These are phyloP conservation scores for Tyrannus savana DNA, from an alignment of 2,113 vertebrate genomes.

Conservation along the genomic window DNA sequence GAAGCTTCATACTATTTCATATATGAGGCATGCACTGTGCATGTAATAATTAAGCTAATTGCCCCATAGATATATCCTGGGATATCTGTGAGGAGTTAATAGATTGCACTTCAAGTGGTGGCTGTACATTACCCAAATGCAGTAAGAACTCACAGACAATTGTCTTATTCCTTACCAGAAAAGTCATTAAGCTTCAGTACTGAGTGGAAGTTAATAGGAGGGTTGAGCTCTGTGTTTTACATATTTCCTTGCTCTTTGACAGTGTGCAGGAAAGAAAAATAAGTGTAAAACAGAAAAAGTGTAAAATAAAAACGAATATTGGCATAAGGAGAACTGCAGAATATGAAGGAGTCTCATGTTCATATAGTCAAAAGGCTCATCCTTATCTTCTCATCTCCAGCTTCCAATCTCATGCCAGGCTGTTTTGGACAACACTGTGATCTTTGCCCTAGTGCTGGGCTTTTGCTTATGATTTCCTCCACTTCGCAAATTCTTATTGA, in stretches of 20 bases:
- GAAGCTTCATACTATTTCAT: neutral
- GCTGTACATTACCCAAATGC: neutral
- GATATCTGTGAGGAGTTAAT: neutral
- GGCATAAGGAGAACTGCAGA: neutral
- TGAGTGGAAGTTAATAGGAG: neutral
- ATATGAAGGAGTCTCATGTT: neutral
- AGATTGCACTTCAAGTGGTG: neutral
- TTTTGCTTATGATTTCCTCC: neutral
- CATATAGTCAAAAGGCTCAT: neutral
- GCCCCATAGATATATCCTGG: neutral
- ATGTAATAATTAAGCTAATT: neutral
- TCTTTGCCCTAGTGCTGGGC: neutral
- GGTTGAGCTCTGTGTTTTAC: neutral
- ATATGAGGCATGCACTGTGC: neutral
- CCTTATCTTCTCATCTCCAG: neutral
- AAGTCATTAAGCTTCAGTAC: neutral
- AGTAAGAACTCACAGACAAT: neutral
- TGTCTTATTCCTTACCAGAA: neutral
- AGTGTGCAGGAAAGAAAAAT: neutral
- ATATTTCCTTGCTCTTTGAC: neutral
- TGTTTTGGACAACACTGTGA: neutral
- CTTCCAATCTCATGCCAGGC: neutral
- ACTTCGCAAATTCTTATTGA: neutral
- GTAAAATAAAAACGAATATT: neutral
- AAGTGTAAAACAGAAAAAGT: neutral